A percentile compares a stretch with the other conserved stretches of the same genome.
These are phyloP conservation scores for Lytechinus variegatus DNA, from an alignment of 35 echinoderm and acorn worm species.

Conservation along the genomic window DNA sequence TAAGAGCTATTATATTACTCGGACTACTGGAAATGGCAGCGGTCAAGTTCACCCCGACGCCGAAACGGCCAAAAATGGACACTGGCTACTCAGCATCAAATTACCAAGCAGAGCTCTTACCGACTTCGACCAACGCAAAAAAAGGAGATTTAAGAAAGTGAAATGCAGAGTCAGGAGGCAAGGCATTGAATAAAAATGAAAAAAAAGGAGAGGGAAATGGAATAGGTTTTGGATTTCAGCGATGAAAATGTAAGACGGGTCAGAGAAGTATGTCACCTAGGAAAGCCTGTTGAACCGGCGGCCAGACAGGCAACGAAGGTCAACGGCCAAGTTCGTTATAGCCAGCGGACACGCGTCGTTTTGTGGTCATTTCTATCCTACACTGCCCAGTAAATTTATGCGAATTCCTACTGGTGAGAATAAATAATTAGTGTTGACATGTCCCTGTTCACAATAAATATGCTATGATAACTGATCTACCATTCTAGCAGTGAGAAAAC, in stretches of 20 bases:
- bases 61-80: conserved; percentile 11
- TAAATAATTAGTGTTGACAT: background rate
- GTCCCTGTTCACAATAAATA: background rate
- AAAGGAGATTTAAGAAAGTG: background rate
- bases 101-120: background rate
- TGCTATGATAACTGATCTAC: background rate
- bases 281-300: background rate
- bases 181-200: background rate
- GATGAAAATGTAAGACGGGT: conserved; percentile 28
- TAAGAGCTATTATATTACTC: conserved; percentile 14
- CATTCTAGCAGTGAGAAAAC: background rate
- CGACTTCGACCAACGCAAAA: background rate
- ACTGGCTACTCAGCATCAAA: conserved; percentile 1
- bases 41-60: conserved; percentile 6
- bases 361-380: background rate
- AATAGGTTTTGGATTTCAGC: background rate
- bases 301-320: conserved; percentile 22
- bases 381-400: background rate
- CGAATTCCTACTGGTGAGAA: background rate
- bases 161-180: conserved; percentile 16
- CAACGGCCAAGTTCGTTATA: conserved; percentile 4
- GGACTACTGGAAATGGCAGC: conserved; percentile 8
- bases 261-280: conserved; percentile 37
- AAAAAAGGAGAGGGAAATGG: background rate
- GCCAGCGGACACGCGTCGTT: background rate